A percentile compares a stretch with the other conserved stretches of the same genome.
Conservation (phyloP, 2,888 invertebrate species). For the Eilema caniola region DNA sequence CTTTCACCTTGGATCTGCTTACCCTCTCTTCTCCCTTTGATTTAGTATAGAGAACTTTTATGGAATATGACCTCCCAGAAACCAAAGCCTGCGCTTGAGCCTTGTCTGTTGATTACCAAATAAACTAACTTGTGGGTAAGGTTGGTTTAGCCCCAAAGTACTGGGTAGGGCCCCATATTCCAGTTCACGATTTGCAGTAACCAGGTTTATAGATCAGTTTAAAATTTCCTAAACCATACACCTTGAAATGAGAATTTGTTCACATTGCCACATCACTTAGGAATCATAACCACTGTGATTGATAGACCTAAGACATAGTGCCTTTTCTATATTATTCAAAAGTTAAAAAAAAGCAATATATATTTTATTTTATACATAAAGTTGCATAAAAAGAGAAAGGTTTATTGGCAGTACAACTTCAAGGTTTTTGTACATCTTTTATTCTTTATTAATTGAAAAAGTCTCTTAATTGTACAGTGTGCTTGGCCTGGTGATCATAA, state of each 20-base stretch:
- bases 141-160: neutral
- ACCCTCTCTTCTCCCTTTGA: neutral
- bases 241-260: neutral
- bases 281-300: neutral
- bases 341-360: neutral
- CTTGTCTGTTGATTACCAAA: neutral
- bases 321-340: neutral
- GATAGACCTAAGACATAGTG: neutral
- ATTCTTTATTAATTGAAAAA: neutral
- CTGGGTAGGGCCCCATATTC: neutral
- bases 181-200: neutral
- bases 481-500: neutral
- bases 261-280: conserved; percentile 10
- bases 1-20: neutral
- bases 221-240: neutral
- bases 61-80: neutral
- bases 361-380: conserved; percentile 1
- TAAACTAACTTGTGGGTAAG: neutral
- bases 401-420: conserved; percentile 15
- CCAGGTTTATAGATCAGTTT: neutral
- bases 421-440: conserved; percentile 28
- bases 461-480: neutral
- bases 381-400: conserved; percentile 37
- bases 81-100: neutral
- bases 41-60: neutral